These are phyloP conservation scores for Microplitis deprimator DNA, from an alignment of 2,888 invertebrate species.

Conservation along the genomic window DNA sequence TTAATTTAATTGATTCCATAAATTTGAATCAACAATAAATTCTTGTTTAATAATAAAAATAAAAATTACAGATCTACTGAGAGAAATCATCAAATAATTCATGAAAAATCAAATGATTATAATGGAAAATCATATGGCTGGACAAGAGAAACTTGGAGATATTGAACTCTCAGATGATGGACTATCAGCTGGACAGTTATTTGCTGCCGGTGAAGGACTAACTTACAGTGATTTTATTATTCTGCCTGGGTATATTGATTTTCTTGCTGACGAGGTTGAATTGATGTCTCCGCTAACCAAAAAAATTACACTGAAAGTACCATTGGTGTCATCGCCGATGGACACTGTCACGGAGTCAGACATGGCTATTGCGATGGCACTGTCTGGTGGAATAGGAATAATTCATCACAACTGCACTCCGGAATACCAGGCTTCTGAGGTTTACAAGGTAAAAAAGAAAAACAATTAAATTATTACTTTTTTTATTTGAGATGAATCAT, in stretches of 20 bases:
- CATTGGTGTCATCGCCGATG: conserved; percentile 98
- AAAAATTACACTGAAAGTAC: conserved; percentile 89
- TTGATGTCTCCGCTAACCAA: conserved; percentile 92
- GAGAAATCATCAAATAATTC: too few relatives aligned
- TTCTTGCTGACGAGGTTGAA: conserved; percentile 93
- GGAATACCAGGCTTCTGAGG: conserved; percentile 95
- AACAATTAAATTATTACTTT: too few relatives aligned
- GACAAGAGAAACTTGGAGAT: conserved; percentile 55
- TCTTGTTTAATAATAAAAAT: too few relatives aligned
- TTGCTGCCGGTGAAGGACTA: conserved; percentile 87
- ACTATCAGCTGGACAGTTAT: conserved; percentile 85
- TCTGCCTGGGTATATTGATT: conserved; percentile 96
- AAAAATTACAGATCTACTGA: too few relatives aligned
- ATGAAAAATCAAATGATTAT: too few relatives aligned
- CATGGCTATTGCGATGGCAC: conserved; percentile 99
- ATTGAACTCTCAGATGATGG: conserved; percentile 80
- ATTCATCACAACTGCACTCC: conserved; percentile 97
- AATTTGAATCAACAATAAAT: too few relatives aligned
- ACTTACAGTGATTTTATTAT: conserved; percentile 98
- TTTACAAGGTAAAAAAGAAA: conserved; percentile 77
- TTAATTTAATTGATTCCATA: too few relatives aligned
- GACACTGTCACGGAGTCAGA: conserved; percentile 99
- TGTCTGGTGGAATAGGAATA: conserved; percentile 97
- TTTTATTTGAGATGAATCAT: too few relatives aligned
- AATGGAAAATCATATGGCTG: conserved; percentile 69